Base-by-base conservation (phyloP, 2,113 vertebrate species). In the Gymnogyps californianus region DNA sequence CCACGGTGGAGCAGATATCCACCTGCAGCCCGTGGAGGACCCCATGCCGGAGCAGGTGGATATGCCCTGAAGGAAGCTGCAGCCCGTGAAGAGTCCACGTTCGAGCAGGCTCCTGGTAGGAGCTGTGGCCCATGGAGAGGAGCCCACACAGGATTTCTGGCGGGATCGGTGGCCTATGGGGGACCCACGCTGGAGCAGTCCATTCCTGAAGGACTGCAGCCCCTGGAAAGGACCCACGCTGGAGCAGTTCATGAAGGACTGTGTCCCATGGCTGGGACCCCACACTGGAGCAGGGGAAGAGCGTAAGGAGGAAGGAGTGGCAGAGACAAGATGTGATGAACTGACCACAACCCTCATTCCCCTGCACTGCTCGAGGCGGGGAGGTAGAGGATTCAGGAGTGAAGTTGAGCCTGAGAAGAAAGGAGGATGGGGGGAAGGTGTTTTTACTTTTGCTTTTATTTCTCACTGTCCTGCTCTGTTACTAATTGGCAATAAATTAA, bases 1-100 rank as follows among this genome's bases (percentile, higher is more conserved):
- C 13, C 0, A 2, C 1, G 6, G 2, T 3, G 32, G 22, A 67
- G 61, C 54, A n/a, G n/a, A n/a, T n/a, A n/a, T n/a, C n/a, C n/a
- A 42, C 38, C 17, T 34, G 66, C n/a, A 74, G 64, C 32, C 24
- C 2, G 1, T 8, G 51, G 29, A 38, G 16, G 10, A 26, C 13
- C 12, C 22, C 29, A 40, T 0, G 0, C 4, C 2, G 0, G 7
- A 38, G 22, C 26, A 66, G 24, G 14, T 13, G 11, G 4, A 44
- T 19, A 14, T 69, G 16, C 8, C 19, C 52, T 61, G 52, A 40
- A 7, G 18, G 26, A 77, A 49, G 21, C 2, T 83, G 46, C 36
- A 61, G 29, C 13, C 6, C 0, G 0, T 49, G 57, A 64, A 58
- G 10, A 70, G 38, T 4, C 14, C 26, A 38, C 2, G 1, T 5